Base-by-base conservation (phyloP, 2,888 invertebrate genomes). In the Dasypogon diadema region DNA sequence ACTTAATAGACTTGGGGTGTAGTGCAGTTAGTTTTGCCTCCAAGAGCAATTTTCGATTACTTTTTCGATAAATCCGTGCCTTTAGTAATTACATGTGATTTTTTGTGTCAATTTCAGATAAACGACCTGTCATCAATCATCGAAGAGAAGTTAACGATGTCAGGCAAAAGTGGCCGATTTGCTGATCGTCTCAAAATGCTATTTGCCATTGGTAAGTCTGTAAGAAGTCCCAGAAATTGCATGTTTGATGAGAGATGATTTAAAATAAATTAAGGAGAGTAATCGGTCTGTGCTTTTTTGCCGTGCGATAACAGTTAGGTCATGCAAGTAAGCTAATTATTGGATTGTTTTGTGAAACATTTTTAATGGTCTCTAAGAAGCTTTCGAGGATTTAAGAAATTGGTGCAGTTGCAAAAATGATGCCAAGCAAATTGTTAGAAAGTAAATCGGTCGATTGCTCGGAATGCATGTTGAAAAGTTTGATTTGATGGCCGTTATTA, bases 121-220 rank as follows among this genome's bases (percentile, higher is more conserved):
- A 48, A 68, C 46, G 46, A 46, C 14, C 48, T 22, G 48, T 48
- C 65, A 68, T 68, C 65, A 48, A 68, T 68, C 65, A 68, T 42
- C 16, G 12, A 26, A 48, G 12, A 37, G 18, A 60, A 34, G 18
- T 37, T 21, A 60, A 37, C 34, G 37, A 60, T 60, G 60, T 21
- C 37, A n/a, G 16, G n/a, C 14, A 48, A 24, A 68, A 10, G 46
- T 48, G 48, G 30, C 34, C 26, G 54, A 54, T 18, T 34, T 16
- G n/a, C 4, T 10, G 60, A 48, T 48, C 48, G 48, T 24, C 16
- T 24, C 18, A 48, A 68, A 42, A 26, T n/a, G 24, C 46, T 65
- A 2, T 21, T 46, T 24, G 65, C 24, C 16, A 24, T 68, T 48
- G 48, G 65, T 68, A 68, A 68, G 65, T n/a, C n/a, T n/a, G n/a